Base-by-base conservation (phyloP, 2,888 invertebrate genomes). In the Caenorhabditis imperialis region DNA sequence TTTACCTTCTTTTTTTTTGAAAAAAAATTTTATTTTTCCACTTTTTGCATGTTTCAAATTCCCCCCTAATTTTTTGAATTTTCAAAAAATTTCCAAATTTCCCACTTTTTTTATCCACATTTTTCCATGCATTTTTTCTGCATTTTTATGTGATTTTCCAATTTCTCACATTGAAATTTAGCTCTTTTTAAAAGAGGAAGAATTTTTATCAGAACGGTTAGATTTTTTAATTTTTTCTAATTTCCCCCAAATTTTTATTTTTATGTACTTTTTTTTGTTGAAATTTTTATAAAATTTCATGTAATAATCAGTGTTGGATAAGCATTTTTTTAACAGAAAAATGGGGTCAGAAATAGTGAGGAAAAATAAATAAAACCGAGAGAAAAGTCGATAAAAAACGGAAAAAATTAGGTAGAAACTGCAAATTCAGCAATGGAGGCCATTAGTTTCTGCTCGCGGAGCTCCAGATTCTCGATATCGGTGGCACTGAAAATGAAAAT, bases 171-270 rank as follows among this genome's bases (percentile, higher is more conserved):
- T 25, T 47, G 23, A 33, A n/a, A 30, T 14, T 38, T 63, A 63
- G 63, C 54, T 63, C 63, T 63, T 54, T 1, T 55, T 48, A 47
- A 63, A 30, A 30, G 30, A 30, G 10, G 63, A 55, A 63, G 62
- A 54, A n/a, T n/a, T n/a, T n/a, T n/a, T n/a, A n/a, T n/a, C n/a
- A n/a, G n/a, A 6, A 22, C 55, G 63, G 63, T 63, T 63, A 63
- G 63, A 37, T 14, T 3, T 53, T 44, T 16, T 25, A 6, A n/a
- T n/a, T n/a, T n/a, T n/a, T n/a, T n/a, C n/a, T n/a, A n/a, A n/a
- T n/a, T n/a, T n/a, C n/a, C n/a, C 18, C 38, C 51, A 44, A 42
- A 35, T 54, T 54, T 30, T 55, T 42, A 18, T 48, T 44, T 20
- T 25, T 10, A 6, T 47, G 27, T 47, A 16, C 16, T 16, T 47